Base-by-base conservation (phyloP, 2,888 invertebrate genomes). In the Ecliptopera silaceata region DNA sequence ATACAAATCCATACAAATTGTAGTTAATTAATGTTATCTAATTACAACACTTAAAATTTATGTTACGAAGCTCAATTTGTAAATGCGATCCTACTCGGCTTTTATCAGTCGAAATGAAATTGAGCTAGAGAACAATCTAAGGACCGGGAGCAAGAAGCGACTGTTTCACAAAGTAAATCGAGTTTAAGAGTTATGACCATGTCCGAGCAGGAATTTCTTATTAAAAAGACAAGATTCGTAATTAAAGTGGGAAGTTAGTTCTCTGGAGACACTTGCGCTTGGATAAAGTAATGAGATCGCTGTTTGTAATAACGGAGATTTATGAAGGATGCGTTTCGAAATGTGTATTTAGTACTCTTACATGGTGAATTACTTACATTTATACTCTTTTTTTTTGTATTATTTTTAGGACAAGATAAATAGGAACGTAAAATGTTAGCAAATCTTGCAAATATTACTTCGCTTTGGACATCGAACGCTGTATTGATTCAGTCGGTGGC, bases 171-270 rank as follows among this genome's bases (percentile, higher is more conserved):
- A 58, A 62, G 57, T 62, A 61, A 68, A 68, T 64, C 51, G 61
- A 68, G 66, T 64, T 66, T 65, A 63, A 66, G 60, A 68, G 62
- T 68, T 65, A 65, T 61, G 57, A 66, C 59, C 58, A 65, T 63
- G 65, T 64, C 63, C 58, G 59, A 57, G 60, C 38, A 55, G 55
- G 61, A 64, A 60, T 66, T 66, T 62, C 58, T 61, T 62, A 64
- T 64, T 61, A 61, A 64, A 66, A 66, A 64, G 65, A 68, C 64
- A 63, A 66, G 63, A 61, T 64, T 59, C 61, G 61, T 64, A 65
- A 68, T 66, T 64, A 66, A 66, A 66, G 64, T 61, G 58, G 53
- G 46, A 65, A 66, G 66, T 64, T 63, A 64, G 59, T 62, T 64
- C 54, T 51, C 34, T 47, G 44, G 63, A 61, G 63, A 61, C 42